Conservation (phyloP, 2,113 vertebrate species). For the Propithecus coquereli region DNA sequence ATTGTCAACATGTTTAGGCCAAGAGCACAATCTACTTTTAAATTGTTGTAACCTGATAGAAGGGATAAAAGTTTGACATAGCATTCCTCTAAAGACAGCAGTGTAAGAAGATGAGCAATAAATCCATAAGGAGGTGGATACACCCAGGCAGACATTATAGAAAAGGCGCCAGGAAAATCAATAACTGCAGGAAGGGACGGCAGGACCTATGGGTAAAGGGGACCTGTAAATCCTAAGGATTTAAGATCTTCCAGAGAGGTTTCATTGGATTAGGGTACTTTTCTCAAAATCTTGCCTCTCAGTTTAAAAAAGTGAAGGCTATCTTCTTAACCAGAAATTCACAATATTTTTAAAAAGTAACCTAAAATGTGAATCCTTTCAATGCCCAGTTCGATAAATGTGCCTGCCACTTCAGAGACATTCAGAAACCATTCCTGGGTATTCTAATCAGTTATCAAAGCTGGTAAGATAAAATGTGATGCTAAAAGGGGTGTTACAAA, state of each 20-base stretch:
- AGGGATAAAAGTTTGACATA: slow-evolving; percentile 54
- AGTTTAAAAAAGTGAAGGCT: slow-evolving; percentile 6
- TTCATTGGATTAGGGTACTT: not conserved
- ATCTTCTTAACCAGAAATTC: slow-evolving; percentile 42
- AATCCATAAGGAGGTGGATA: slow-evolving; percentile 59
- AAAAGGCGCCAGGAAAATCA: slow-evolving; percentile 60
- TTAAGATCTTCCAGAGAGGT: slow-evolving; percentile 37
- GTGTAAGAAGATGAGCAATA: slow-evolving; percentile 61
- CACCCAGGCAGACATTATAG: not conserved
- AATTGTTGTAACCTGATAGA: slow-evolving; percentile 52
- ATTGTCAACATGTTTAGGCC: slow-evolving; percentile 45
- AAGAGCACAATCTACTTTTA: slow-evolving; percentile 67
- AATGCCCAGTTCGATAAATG: slow-evolving; percentile 35
- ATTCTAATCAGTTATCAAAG: slow-evolving; percentile 43
- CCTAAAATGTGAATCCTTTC: slow-evolving; percentile 36
- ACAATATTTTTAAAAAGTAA: slow-evolving; percentile 33
- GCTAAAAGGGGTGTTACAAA: slow-evolving; percentile 27
- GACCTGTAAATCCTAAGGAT: slow-evolving; percentile 37
- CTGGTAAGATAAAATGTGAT: slow-evolving; percentile 17
- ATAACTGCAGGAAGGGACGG: slow-evolving; percentile 40
- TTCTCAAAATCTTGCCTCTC: slow-evolving; percentile 11
- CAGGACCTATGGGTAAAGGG: not conserved
- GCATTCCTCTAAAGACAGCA: slow-evolving; percentile 52
- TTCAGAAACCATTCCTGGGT: slow-evolving; percentile 11
- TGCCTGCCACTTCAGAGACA: slow-evolving; percentile 11